Evolutionary conservation across 2,888 invertebrate species (phyloP).

Genomic region (Catocala nupta): DNA sequence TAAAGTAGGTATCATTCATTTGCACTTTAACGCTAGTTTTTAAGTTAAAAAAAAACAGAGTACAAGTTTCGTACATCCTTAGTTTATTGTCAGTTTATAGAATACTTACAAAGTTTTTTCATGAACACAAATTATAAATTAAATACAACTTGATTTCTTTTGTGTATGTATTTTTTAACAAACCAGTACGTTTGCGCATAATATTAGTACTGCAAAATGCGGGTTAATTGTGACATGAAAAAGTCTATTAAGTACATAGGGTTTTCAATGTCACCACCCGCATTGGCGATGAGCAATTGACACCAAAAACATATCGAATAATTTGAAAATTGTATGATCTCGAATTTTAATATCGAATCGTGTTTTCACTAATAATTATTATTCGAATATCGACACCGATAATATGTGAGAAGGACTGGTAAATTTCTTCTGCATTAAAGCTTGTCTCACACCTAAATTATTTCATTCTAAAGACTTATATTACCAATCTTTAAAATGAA

Average conservation of each 20-base stretch:
- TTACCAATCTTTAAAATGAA: no score
- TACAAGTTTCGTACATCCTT: slow-evolving; percentile 26
- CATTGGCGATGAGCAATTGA: slow-evolving; percentile 14
- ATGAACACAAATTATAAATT: not conserved
- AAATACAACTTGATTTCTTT: not conserved
- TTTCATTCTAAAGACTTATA: no score
- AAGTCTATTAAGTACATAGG: slow-evolving; percentile 3
- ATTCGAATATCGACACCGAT: no score
- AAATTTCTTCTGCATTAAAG: no score
- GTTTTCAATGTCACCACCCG: slow-evolving; percentile 36
- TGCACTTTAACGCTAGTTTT: slow-evolving; percentile 13
- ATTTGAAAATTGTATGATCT: no score
- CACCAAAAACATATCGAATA: no score
- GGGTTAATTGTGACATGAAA: slow-evolving; percentile 25
- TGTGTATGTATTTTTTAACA: no score
- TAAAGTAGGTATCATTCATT: slow-evolving; percentile 5
- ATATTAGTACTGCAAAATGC: slow-evolving; percentile 18
- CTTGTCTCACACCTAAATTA: no score
- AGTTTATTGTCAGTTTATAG: slow-evolving; percentile 25
- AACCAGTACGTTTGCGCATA: no score
- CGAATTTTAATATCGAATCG: no score
- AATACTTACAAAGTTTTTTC: not conserved
- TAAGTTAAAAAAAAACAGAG: slow-evolving; percentile 4
- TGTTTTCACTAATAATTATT: no score
- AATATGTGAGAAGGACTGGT: no score